Percentiles rank a stretch among this genome's conserved stretches.
These are phyloP conservation scores for Plutella xylostella DNA, from an alignment of 2,888 invertebrate genomes.

Conservation along the genomic window DNA sequence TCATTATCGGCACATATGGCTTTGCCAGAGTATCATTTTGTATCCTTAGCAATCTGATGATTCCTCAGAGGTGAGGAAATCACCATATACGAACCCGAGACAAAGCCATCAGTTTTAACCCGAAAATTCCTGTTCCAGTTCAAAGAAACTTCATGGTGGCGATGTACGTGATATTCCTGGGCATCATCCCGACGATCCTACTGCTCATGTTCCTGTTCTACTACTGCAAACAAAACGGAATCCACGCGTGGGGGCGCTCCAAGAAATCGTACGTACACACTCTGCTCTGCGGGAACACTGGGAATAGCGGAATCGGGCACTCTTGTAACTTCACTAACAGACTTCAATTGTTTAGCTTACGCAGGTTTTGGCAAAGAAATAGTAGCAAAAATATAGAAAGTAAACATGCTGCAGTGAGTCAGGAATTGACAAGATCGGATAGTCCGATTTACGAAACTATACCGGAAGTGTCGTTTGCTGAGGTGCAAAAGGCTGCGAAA, in stretches of 20 bases:
- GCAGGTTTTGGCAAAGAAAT: background rate
- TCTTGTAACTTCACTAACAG: background rate
- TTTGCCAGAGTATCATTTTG: background rate
- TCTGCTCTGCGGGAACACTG: conserved; percentile 16
- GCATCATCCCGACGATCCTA: conserved; percentile 81
- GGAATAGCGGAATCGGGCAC: background rate
- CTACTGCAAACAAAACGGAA: conserved; percentile 78
- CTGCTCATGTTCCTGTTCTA: conserved; percentile 77
- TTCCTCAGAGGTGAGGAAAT: no score
- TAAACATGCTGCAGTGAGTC: background rate
- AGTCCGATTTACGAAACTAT: conserved; percentile 1
- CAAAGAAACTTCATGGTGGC: conserved; percentile 82
- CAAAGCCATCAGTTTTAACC: background rate
- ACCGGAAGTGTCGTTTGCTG: background rate
- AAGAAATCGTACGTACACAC: conserved; percentile 60
- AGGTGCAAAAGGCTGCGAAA: background rate
- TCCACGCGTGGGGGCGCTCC: conserved; percentile 63
- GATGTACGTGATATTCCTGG: conserved; percentile 89
- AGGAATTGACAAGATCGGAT: background rate
- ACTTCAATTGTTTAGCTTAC: no score
- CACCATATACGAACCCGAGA: no score
- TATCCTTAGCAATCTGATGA: no score
- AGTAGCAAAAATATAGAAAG: background rate
- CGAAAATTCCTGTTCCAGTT: conserved; percentile 68
- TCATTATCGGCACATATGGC: background rate